A percentile compares a stretch with the other conserved stretches of the same genome.
phyloP scores from a whole-genome alignment of 2,113 vertebrate species.

The Prinia subflava region DNA sequence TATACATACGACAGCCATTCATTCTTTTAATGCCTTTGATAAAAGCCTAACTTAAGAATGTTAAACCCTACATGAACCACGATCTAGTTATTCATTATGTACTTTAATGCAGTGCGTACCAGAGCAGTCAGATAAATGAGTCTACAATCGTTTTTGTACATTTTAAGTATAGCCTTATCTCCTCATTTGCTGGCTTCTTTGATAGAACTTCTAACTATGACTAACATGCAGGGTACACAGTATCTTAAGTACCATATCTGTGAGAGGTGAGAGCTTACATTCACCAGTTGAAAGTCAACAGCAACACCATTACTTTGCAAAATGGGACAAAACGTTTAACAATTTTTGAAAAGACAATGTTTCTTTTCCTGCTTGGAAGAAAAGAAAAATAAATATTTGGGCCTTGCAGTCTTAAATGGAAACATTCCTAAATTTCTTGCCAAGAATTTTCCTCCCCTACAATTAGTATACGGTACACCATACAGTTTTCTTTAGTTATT shows the following conservation, averaged over 20 bases:
- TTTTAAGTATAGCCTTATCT: slow-evolving; percentile 51
- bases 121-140: slow-evolving; percentile 28
- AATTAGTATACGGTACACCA: slow-evolving; percentile 63
- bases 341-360: background rate
- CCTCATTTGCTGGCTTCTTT: slow-evolving; percentile 44
- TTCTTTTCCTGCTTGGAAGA: background rate
- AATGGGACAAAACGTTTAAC: background rate
- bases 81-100: slow-evolving; percentile 34
- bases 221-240: background rate
- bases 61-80: slow-evolving; percentile 60
- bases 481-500: slow-evolving; percentile 64
- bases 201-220: slow-evolving; percentile 30
- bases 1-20: background rate
- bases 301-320: background rate
- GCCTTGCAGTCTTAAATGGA: background rate
- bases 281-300: slow-evolving; percentile 10
- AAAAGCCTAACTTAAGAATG: slow-evolving; percentile 50
- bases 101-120: background rate
- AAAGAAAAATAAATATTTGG: background rate
- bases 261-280: slow-evolving; percentile 2
- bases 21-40: slow-evolving; percentile 50
- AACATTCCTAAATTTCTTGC: slow-evolving; percentile 39
- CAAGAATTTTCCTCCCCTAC: slow-evolving; percentile 56
- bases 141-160: slow-evolving; percentile 9
- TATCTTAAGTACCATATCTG: background rate